These are phyloP conservation scores for Mesocricetus auratus DNA, from an alignment of 2,113 vertebrate species.

Conservation along the genomic window DNA sequence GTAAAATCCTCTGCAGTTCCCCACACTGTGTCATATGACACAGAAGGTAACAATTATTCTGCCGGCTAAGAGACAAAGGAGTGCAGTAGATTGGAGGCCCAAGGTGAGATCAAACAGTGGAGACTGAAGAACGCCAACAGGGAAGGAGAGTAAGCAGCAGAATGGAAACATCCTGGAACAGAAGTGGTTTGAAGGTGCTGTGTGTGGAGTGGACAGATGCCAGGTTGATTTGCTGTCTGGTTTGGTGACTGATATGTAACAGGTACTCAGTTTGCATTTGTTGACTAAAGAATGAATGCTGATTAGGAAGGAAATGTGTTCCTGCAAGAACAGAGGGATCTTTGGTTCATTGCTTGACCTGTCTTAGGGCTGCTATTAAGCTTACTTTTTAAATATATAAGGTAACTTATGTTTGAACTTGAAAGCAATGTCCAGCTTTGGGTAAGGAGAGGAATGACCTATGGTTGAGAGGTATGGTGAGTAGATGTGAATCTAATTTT, in stretches of 20 bases:
- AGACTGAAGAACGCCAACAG: not conserved
- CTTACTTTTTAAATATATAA: not conserved
- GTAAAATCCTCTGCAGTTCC: not conserved
- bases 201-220: not conserved
- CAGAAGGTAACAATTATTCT: not conserved
- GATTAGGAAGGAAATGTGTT: not conserved
- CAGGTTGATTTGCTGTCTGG: not conserved
- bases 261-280: not conserved
- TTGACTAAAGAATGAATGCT: not conserved
- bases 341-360: not conserved
- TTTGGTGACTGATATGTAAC: not conserved
- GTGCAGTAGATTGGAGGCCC: not conserved
- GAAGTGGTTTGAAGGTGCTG: not conserved
- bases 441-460: not conserved
- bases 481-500: not conserved
- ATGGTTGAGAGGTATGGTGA: not conserved
- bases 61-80: not conserved
- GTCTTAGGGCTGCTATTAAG: not conserved
- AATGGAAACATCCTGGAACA: not conserved
- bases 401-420: constrained; percentile 36
- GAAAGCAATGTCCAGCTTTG: not conserved
- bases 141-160: not conserved
- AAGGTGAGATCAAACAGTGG: not conserved
- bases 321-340: not conserved
- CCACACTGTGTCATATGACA: not conserved